A percentile compares a stretch with the other conserved stretches of the same genome.
Evolutionary conservation across 2,113 vertebrate species (phyloP).

Genomic region (Platichthys stellatus): DNA sequence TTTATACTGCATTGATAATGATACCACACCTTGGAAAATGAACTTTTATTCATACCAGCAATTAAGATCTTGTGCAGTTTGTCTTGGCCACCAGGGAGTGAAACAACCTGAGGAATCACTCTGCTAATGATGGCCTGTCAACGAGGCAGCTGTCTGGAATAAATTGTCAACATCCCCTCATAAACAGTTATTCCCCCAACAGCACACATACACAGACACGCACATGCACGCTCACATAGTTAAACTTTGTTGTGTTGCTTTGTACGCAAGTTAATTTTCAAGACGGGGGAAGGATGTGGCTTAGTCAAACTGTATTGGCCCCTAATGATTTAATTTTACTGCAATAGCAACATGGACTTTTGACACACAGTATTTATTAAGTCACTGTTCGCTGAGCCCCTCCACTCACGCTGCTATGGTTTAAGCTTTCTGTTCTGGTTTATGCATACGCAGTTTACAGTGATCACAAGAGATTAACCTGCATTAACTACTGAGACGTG

Average conservation of each 20-base stretch:
- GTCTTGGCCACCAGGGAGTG: slow-evolving; percentile 81
- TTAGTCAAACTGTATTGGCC: not conserved
- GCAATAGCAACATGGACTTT: not conserved
- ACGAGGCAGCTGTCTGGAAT: slow-evolving; percentile 86
- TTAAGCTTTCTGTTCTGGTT: not conserved
- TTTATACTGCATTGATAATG: slow-evolving; percentile 77
- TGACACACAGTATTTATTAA: not conserved
- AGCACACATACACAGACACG: slow-evolving; percentile 32
- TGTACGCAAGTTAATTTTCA: slow-evolving; percentile 26
- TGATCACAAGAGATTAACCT: not conserved
- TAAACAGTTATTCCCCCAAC: slow-evolving; percentile 82
- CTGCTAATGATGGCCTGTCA: slow-evolving; percentile 87
- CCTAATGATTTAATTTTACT: not conserved
- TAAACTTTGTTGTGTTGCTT: slow-evolving; percentile 61
- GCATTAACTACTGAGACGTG: not conserved
- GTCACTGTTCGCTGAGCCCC: not conserved
- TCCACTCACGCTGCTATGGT: not conserved
- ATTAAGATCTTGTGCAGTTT: slow-evolving; percentile 84
- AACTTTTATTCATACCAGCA: slow-evolving; percentile 85
- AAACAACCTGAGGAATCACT: slow-evolving; percentile 83
- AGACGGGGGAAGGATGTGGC: not conserved
- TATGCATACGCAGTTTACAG: not conserved
- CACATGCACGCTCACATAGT: slow-evolving; percentile 17
- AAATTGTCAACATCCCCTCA: slow-evolving; percentile 81
- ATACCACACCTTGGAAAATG: slow-evolving; percentile 77